Percentiles rank a stretch among this genome's conserved stretches.
phyloP scores from a whole-genome alignment of 2,797 vertebrate species.

The Anas georgica region DNA sequence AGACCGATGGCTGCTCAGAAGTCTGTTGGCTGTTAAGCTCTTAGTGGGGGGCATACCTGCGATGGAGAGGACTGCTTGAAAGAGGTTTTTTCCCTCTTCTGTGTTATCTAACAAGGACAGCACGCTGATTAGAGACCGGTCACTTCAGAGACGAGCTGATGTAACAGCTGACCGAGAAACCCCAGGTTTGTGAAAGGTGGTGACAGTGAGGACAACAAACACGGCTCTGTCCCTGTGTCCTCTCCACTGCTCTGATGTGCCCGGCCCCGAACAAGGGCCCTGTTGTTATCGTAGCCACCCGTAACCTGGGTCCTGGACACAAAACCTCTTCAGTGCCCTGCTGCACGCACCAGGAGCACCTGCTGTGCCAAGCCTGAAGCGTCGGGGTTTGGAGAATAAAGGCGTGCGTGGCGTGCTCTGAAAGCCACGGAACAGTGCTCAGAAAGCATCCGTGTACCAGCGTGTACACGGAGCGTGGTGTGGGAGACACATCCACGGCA shows the following conservation, averaged over 20 bases:
- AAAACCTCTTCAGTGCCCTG: neutral
- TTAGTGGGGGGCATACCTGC: neutral
- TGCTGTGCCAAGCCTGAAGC: neutral
- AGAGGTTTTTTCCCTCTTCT: neutral
- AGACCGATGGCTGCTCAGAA: neutral
- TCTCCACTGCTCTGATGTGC: rapidly evolving
- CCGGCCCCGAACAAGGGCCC: neutral
- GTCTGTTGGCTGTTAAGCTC: neutral
- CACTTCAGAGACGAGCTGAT: neutral
- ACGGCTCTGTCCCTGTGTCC: neutral
- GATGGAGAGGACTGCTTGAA: neutral
- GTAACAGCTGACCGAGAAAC: neutral
- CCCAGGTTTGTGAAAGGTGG: neutral
- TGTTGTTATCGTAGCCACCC: neutral
- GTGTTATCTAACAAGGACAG: neutral
- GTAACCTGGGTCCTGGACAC: neutral
- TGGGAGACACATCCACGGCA: neutral
- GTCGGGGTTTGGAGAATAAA: neutral
- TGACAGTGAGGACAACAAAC: rapidly evolving
- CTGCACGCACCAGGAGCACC: neutral
- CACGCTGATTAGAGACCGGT: neutral
- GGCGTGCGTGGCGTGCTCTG: neutral
- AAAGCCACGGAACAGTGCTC: neutral
- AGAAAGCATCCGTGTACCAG: neutral
- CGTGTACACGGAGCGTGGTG: rapidly evolving